These are phyloP conservation scores for Sisor rabdophorus DNA, from an alignment of 2,113 vertebrate species.

Conservation along the genomic window DNA sequence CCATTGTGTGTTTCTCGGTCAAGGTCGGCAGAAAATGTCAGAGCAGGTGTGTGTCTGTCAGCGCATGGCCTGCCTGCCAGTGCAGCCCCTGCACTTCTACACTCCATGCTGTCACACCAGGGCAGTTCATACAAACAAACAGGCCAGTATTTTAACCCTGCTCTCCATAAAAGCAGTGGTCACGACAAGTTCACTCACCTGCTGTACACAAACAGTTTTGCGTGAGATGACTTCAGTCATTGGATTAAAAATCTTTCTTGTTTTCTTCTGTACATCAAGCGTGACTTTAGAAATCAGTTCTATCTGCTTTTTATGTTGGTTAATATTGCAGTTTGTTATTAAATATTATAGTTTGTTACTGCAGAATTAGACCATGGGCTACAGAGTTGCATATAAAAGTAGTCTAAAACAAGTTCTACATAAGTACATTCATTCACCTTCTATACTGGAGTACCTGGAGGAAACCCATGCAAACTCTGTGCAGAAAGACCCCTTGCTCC, in stretches of 20 bases:
- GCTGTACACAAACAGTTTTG: slow-evolving; percentile 15
- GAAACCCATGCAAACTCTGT: too few species aligned
- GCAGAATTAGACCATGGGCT: too few species aligned
- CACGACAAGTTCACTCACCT: slow-evolving; percentile 28
- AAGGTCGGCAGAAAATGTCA: slow-evolving; percentile 74
- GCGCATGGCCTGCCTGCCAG: slow-evolving; percentile 68
- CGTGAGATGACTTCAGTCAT: slow-evolving; percentile 8
- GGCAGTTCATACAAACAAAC: slow-evolving; percentile 34
- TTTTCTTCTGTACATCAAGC: not conserved
- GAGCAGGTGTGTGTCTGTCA: slow-evolving; percentile 74
- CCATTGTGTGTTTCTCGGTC: slow-evolving; percentile 69
- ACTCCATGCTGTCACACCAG: slow-evolving; percentile 63
- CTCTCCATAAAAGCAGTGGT: slow-evolving; percentile 33
- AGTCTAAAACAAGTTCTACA: too few species aligned
- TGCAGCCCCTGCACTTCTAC: slow-evolving; percentile 66
- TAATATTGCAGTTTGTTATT: too few species aligned
- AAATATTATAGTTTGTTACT: too few species aligned
- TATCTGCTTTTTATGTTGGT: not conserved
- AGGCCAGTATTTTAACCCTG: slow-evolving; percentile 13
- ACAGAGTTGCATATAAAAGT: too few species aligned
- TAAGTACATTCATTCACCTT: too few species aligned
- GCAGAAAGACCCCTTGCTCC: too few species aligned
- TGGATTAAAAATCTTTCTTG: not conserved
- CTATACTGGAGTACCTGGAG: too few species aligned
- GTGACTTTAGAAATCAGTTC: not conserved